These are phyloP conservation scores for Aphyosemion australe DNA, from an alignment of 2,113 vertebrate species.

Conservation along the genomic window DNA sequence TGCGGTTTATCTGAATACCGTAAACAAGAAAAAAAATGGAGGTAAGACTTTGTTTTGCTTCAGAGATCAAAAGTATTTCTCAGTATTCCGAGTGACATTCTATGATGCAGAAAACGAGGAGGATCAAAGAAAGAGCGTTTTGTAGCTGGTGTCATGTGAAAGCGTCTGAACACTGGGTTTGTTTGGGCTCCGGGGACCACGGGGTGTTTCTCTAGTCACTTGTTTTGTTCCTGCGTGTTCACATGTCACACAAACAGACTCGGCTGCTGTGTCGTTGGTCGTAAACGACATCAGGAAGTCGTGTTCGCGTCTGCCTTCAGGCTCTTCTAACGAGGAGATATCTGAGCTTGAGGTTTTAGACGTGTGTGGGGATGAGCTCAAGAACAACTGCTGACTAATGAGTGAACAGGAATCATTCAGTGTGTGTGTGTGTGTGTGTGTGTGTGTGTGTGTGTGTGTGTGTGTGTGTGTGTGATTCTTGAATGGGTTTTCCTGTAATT, in stretches of 20 bases:
- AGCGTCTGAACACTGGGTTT: neutral
- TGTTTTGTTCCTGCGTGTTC: slow-evolving; percentile 31
- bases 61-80: too few relatives aligned
- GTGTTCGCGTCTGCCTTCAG: neutral
- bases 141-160: slow-evolving; percentile 3
- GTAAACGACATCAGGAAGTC: neutral
- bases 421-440: slow-evolving; percentile 10
- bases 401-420: neutral
- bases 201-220: neutral
- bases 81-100: too few relatives aligned
- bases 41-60: slow-evolving; percentile 44
- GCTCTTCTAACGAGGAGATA: neutral
- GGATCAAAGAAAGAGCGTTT: neutral
- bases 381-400: too few relatives aligned
- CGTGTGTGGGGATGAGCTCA: too few relatives aligned
- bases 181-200: slow-evolving; percentile 27
- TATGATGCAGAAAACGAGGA: too few relatives aligned
- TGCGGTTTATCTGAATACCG: slow-evolving; percentile 1
- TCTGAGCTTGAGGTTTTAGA: too few relatives aligned
- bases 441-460: too few relatives aligned
- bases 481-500: slow-evolving; percentile 43
- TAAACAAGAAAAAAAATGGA: slow-evolving; percentile 57
- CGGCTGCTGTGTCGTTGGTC: neutral
- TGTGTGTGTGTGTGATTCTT: neutral
- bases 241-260: neutral